These are phyloP conservation scores for Mus caroli DNA, from an alignment of 2,797 vertebrate genomes.

Conservation along the genomic window DNA sequence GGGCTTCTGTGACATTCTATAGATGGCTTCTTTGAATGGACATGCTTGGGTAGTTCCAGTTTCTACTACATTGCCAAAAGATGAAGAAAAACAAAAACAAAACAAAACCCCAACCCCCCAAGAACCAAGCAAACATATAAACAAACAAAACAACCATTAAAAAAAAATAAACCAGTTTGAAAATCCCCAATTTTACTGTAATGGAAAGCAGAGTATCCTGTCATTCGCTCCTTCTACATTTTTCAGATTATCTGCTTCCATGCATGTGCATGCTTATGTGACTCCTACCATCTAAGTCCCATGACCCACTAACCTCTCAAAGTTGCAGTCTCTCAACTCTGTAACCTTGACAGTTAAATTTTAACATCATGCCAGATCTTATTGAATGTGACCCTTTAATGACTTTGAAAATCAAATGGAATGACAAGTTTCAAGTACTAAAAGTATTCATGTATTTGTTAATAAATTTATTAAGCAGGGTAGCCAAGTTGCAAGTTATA, in stretches of 20 bases:
- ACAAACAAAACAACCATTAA: not conserved
- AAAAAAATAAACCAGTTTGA: not conserved
- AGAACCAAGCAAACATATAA: not conserved
- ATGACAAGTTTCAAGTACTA: conserved; percentile 25
- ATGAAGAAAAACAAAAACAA: not conserved
- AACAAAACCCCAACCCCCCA: too few species aligned
- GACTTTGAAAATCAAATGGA: conserved; percentile 53
- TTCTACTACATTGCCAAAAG: not conserved
- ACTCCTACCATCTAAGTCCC: not conserved
- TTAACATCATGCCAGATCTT: not conserved
- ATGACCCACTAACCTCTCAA: not conserved
- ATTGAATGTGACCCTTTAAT: not conserved
- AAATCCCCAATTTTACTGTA: not conserved
- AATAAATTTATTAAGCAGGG: conserved; percentile 19
- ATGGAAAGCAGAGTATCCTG: not conserved
- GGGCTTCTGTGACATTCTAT: not conserved
- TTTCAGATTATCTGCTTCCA: not conserved
- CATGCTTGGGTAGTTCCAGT: not conserved
- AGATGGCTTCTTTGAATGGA: not conserved
- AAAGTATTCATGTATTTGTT: not conserved
- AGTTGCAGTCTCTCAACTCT: not conserved
- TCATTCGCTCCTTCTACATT: not conserved
- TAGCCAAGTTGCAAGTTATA: conserved; percentile 7
- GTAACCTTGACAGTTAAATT: not conserved
- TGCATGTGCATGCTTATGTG: accelerated